These are phyloP conservation scores for Lytechinus variegatus DNA, from an alignment of 35 echinoderm and acorn worm species.

Conservation along the genomic window DNA sequence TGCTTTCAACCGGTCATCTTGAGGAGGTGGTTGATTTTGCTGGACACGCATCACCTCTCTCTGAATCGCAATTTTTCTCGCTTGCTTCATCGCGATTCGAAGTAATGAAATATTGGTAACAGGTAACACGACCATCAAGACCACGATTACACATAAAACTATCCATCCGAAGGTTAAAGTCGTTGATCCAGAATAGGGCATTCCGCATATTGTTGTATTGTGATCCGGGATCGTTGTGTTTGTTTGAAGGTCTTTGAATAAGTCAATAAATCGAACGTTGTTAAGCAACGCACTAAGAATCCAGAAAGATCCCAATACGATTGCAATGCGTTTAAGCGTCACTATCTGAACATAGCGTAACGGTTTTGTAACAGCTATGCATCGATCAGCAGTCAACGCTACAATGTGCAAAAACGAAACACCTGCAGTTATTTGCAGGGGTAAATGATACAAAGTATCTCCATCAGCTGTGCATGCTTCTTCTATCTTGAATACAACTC, in stretches of 20 bases:
- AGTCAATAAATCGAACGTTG: neutral
- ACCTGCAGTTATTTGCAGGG: neutral
- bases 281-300: neutral
- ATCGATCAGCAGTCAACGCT: neutral
- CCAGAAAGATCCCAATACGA: neutral
- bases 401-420: neutral
- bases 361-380: neutral
- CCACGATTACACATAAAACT: neutral
- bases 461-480: neutral
- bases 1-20: neutral
- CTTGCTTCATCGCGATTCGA: neutral
- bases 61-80: neutral
- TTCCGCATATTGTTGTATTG: neutral
- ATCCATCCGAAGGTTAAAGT: neutral
- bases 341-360: neutral
- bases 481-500: neutral
- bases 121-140: neutral
- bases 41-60: neutral
- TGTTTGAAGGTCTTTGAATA: neutral
- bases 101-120: neutral
- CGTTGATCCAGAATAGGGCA: neutral
- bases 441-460: neutral
- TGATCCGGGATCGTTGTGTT: neutral
- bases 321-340: neutral
- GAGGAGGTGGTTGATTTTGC: neutral